phyloP scores from a whole-genome alignment of 2,797 vertebrate species.

The Apogon hyalosoma region DNA sequence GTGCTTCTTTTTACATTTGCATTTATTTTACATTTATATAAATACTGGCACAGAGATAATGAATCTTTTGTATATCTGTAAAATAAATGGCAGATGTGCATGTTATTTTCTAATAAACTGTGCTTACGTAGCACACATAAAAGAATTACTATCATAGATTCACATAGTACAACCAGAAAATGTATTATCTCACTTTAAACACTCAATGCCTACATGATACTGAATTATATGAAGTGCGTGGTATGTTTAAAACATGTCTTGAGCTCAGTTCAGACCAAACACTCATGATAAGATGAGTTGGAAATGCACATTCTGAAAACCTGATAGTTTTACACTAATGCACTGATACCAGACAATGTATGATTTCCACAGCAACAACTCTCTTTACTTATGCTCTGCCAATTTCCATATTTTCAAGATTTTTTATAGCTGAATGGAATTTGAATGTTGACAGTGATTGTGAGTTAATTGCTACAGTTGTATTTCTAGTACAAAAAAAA shows the following conservation, averaged over 20 bases:
- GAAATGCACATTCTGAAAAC: too few species aligned
- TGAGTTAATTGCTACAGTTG: too few species aligned
- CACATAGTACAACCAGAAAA: conserved; percentile 49
- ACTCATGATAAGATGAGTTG: too few species aligned
- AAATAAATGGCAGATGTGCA: conserved; percentile 38
- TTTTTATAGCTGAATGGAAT: too few species aligned
- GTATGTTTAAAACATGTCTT: conserved; percentile 40
- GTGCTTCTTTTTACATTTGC: neutral
- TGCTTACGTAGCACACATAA: conserved; percentile 29
- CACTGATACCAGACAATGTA: too few species aligned
- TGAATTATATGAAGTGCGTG: conserved; percentile 27
- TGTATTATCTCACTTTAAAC: conserved; percentile 26
- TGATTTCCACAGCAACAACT: too few species aligned
- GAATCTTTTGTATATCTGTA: conserved; percentile 28
- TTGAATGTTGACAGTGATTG: too few species aligned
- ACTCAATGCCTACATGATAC: conserved; percentile 39
- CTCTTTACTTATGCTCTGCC: too few species aligned
- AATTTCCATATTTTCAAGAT: too few species aligned
- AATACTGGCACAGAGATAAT: conserved; percentile 28
- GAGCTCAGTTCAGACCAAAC: too few species aligned
- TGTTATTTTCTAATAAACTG: conserved; percentile 40
- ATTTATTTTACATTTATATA: conserved; percentile 11
- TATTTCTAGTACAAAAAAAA: too few species aligned
- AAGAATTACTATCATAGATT: conserved; percentile 41
- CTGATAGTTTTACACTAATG: too few species aligned